A percentile compares a stretch with the other conserved stretches of the same genome.
Conservation (phyloP, 2,113 vertebrate species). For the Polypterus bichir region DNA sequence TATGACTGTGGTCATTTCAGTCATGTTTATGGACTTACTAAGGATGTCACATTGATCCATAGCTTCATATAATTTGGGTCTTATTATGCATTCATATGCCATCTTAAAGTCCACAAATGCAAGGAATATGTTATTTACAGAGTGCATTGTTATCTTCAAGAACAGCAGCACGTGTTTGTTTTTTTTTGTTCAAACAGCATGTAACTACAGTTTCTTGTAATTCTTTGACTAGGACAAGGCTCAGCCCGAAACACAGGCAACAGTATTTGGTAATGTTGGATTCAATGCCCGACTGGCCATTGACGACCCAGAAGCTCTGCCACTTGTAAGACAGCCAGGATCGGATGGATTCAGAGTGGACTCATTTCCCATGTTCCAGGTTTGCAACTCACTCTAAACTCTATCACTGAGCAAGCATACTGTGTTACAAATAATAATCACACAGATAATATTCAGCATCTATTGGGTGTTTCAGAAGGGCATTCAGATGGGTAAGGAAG, state of each 20-base stretch:
- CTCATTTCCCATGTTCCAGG: slow-evolving; percentile 82
- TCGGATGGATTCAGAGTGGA: slow-evolving; percentile 87
- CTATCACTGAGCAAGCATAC: neutral
- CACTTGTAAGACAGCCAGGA: slow-evolving; percentile 74
- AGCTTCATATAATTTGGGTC: no score
- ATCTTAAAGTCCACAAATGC: no score
- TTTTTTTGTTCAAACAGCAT: neutral
- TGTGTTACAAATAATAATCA: neutral
- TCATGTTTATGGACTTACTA: no score
- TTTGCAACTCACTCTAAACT: slow-evolving; percentile 22
- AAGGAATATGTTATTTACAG: no score
- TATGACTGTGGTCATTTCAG: no score
- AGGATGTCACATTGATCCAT: no score
- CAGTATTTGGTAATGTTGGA: slow-evolving; percentile 60
- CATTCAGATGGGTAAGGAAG: no score
- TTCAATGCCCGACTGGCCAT: slow-evolving; percentile 76
- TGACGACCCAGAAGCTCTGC: slow-evolving; percentile 71
- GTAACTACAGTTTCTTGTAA: neutral
- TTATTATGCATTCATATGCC: no score
- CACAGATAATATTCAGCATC: neutral
- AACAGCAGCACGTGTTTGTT: no score
- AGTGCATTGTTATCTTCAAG: no score
- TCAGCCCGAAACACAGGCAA: slow-evolving; percentile 78
- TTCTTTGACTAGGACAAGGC: slow-evolving; percentile 65
- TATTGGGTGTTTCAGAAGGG: no score